Evolutionary conservation across 2,888 invertebrate species (phyloP).

Genomic region (Nycteola revayana): DNA sequence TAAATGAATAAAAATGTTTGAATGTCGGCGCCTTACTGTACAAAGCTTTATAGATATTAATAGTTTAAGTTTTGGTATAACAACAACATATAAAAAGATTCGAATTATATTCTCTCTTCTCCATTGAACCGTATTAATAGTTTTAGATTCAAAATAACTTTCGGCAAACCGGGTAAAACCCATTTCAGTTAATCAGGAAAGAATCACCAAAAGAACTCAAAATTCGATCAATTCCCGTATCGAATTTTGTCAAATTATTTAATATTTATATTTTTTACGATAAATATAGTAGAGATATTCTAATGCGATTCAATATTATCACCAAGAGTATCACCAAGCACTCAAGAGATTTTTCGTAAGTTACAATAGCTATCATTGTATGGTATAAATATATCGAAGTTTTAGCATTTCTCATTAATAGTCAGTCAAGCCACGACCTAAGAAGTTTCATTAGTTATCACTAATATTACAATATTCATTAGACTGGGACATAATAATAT

Average conservation of each 20-base stretch:
- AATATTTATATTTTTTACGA: too few species aligned
- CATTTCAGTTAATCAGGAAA: too few species aligned
- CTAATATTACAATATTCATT: slow-evolving; percentile 21
- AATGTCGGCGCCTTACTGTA: neutral
- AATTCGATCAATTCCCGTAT: too few species aligned
- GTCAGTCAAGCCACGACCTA: slow-evolving; percentile 51
- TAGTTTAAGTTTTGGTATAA: slow-evolving; percentile 56
- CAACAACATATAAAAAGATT: slow-evolving; percentile 65
- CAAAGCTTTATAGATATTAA: slow-evolving; percentile 33
- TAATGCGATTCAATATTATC: too few species aligned
- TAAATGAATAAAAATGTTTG: too few species aligned
- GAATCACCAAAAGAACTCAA: too few species aligned
- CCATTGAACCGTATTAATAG: slow-evolving; percentile 30
- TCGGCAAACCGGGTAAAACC: too few species aligned
- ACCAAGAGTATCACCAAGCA: too few species aligned
- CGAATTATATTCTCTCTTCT: slow-evolving; percentile 61
- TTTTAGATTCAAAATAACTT: too few species aligned
- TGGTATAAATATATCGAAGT: slow-evolving; percentile 27
- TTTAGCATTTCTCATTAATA: slow-evolving; percentile 42
- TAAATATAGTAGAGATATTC: too few species aligned
- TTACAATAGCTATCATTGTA: slow-evolving; percentile 38
- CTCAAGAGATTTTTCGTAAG: too few species aligned
- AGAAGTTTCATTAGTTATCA: slow-evolving; percentile 32
- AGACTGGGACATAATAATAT: slow-evolving; percentile 24
- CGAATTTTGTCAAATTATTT: too few species aligned